These are phyloP conservation scores for Lacerta agilis DNA, from an alignment of 2,797 vertebrate species.

Conservation along the genomic window DNA sequence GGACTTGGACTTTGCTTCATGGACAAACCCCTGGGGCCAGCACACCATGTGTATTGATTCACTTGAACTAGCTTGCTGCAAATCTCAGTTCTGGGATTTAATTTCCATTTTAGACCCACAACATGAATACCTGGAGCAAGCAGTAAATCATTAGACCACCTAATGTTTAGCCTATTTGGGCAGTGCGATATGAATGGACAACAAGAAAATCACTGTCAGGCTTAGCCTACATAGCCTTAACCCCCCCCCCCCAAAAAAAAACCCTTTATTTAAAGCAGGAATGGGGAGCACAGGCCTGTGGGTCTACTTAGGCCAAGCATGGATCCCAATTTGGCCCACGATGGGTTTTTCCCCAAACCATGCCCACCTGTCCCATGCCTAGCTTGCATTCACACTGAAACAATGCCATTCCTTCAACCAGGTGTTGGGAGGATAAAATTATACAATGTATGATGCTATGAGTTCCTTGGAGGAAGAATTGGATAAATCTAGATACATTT, in stretches of 20 bases:
- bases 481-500: neutral
- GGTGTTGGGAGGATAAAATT: neutral
- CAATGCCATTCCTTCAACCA: neutral
- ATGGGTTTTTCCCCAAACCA: too few relatives aligned
- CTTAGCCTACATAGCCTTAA: neutral
- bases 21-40: too few relatives aligned
- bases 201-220: neutral
- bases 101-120: neutral
- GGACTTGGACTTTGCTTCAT: too few relatives aligned
- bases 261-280: neutral
- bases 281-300: too few relatives aligned
- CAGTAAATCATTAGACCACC: neutral
- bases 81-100: neutral
- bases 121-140: neutral
- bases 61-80: neutral
- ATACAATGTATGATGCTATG: neutral
- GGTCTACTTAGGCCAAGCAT: too few relatives aligned
- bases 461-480: neutral
- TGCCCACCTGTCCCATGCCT: too few relatives aligned
- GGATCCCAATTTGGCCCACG: too few relatives aligned
- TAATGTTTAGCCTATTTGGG: neutral
- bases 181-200: neutral
- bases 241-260: neutral
- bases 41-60: neutral
- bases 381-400: too few relatives aligned